phyloP scores from a whole-genome alignment of 2,113 vertebrate genomes.

The Rhizomys pruinosus region DNA sequence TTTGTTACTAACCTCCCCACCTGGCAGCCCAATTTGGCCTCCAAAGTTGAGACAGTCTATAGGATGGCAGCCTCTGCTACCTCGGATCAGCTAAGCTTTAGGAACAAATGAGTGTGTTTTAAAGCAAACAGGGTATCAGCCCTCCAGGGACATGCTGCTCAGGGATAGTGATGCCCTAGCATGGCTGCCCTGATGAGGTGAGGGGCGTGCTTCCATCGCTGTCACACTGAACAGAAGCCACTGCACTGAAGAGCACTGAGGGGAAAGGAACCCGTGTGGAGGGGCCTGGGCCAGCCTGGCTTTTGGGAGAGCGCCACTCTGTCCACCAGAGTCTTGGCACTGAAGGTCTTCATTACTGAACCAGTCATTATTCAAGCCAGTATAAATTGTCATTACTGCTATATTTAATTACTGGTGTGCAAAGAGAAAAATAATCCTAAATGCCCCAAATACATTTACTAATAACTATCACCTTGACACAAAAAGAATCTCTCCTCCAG shows the following conservation, averaged over 20 bases:
- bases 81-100: not conserved
- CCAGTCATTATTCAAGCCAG: not conserved
- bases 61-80: conserved; percentile 46
- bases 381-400: not conserved
- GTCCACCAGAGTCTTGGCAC: too few species aligned
- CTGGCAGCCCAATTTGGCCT: conserved; percentile 66
- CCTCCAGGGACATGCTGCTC: not conserved
- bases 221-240: not conserved
- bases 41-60: conserved; percentile 23
- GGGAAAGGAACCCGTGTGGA: not conserved
- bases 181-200: not conserved
- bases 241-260: fast-evolving
- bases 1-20: not conserved
- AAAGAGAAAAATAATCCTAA: not conserved
- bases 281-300: not conserved
- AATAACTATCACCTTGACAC: conserved; percentile 3
- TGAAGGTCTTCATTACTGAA: not conserved
- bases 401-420: not conserved
- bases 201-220: not conserved
- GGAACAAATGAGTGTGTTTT: not conserved
- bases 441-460: conserved; percentile 18
- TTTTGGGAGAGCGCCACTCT: not conserved
- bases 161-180: not conserved
- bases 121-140: not conserved
- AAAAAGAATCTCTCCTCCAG: not conserved